These are phyloP conservation scores for Rotaria magnacalcarata DNA, from an alignment of 2,888 invertebrate species.

Conservation along the genomic window DNA sequence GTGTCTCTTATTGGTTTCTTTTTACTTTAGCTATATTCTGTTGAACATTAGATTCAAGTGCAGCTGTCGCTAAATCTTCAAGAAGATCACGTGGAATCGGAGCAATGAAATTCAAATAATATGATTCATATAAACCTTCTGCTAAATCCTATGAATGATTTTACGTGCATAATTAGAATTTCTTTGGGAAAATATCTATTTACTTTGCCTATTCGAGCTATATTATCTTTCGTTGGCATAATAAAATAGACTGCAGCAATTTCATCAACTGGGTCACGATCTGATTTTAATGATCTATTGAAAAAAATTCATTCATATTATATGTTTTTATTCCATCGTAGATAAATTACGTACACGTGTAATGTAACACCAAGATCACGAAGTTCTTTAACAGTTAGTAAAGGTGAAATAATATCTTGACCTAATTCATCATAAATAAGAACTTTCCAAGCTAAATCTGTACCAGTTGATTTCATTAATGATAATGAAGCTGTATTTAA, in stretches of 20 bases:
- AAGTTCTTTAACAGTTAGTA: conserved; percentile 88
- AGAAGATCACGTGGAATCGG: conserved; percentile 82
- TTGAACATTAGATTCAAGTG: conserved; percentile 64
- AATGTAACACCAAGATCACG: conserved; percentile 91
- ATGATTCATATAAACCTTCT: conserved; percentile 83
- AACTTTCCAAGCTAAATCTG: conserved; percentile 64
- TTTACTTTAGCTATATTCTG: conserved; percentile 39
- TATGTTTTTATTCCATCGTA: not conserved
- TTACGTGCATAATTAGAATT: not conserved
- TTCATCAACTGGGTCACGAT: conserved; percentile 76
- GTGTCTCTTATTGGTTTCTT: not conserved
- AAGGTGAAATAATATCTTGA: conserved; percentile 94
- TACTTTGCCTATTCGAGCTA: conserved; percentile 81
- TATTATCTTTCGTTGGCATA: conserved; percentile 87
- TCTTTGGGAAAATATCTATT: conserved; percentile 8
- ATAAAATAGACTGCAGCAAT: conserved; percentile 98
- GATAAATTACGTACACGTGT: conserved; percentile 70
- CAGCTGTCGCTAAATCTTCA: conserved; percentile 87
- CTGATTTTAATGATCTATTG: conserved; percentile 57
- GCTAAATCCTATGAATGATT: conserved; percentile 58
- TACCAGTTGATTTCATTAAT: conserved; percentile 5
- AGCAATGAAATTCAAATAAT: conserved; percentile 78
- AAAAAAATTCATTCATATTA: not conserved
- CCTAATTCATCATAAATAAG: conserved; percentile 90
- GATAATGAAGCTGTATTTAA: conserved; percentile 31